A percentile compares a stretch with the other conserved stretches of the same genome.
Evolutionary conservation across 2,888 invertebrate species (phyloP).

Genomic region (Xanthia togata): DNA sequence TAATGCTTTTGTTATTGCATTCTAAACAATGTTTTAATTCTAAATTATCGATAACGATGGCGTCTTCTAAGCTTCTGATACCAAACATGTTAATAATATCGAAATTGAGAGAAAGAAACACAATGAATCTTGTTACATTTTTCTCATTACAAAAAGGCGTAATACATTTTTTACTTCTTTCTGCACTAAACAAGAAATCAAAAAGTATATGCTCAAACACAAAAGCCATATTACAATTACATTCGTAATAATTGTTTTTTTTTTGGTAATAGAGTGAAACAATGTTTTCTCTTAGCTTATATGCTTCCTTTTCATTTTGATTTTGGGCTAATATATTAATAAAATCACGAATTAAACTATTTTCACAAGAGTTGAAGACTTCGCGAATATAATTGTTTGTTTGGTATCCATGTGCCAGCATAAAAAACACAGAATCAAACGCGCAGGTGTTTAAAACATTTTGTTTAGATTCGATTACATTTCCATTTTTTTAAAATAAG

Average conservation of each 20-base stretch:
- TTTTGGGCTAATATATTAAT: conserved; percentile 43
- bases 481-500: conserved; percentile 42
- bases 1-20: conserved; percentile 42
- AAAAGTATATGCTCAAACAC: conserved; percentile 37
- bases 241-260: conserved; percentile 42
- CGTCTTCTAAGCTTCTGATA: conserved; percentile 40
- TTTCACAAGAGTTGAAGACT: conserved; percentile 32
- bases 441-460: conserved; percentile 44
- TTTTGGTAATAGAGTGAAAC: conserved; percentile 37
- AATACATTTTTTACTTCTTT: conserved; percentile 40
- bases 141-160: conserved; percentile 40
- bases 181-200: no score
- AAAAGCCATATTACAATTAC: conserved; percentile 48
- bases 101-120: conserved; percentile 38
- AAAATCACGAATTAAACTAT: conserved; percentile 40
- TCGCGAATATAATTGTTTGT: conserved; percentile 38
- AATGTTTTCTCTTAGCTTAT: conserved; percentile 37
- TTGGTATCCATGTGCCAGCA: conserved; percentile 43
- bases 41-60: conserved; percentile 43
- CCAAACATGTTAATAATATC: conserved; percentile 42
- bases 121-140: conserved; percentile 39
- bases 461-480: conserved; percentile 38
- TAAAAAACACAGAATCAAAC: conserved; percentile 45
- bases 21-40: conserved; percentile 39
- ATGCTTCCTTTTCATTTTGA: conserved; percentile 40